Evolutionary conservation across 2,113 vertebrate species (phyloP).

Genomic region (Syngnathus floridae): DNA sequence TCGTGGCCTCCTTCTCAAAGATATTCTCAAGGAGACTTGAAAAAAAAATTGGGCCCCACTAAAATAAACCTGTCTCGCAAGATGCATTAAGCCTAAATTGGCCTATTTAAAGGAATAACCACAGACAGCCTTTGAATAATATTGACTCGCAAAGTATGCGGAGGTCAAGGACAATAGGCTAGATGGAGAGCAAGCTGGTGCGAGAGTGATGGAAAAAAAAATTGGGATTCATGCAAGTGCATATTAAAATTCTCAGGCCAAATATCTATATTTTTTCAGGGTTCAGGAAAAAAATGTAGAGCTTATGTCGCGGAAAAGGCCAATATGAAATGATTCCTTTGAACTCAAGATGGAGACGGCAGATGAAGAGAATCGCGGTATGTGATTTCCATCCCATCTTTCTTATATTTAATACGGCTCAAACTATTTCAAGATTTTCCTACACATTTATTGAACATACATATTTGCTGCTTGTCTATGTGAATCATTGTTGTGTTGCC

Average conservation of each 20-base stretch:
- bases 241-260: slow-evolving; percentile 27
- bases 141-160: slow-evolving; percentile 69
- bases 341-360: not conserved
- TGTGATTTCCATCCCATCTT: not conserved
- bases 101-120: slow-evolving; percentile 74
- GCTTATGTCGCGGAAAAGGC: not conserved
- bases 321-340: not conserved
- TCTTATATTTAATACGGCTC: not conserved
- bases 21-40: slow-evolving; percentile 74
- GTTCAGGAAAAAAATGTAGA: slow-evolving; percentile 14
- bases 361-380: not conserved
- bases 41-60: slow-evolving; percentile 73
- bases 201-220: slow-evolving; percentile 55
- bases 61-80: slow-evolving; percentile 80
- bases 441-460: slow-evolving; percentile 41
- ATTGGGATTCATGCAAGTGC: slow-evolving; percentile 24
- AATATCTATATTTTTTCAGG: slow-evolving; percentile 20
- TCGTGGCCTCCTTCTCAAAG: slow-evolving; percentile 74
- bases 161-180: slow-evolving; percentile 59
- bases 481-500: slow-evolving; percentile 61
- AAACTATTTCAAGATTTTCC: not conserved
- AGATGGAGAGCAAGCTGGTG: slow-evolving; percentile 38
- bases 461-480: slow-evolving; percentile 58
- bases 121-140: slow-evolving; percentile 72
- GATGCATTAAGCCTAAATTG: slow-evolving; percentile 76